Percentiles rank a stretch among this genome's conserved stretches.
Evolutionary conservation across 1,140 invertebrate species (phyloP).

Genomic region (Anastatus disparis): DNA sequence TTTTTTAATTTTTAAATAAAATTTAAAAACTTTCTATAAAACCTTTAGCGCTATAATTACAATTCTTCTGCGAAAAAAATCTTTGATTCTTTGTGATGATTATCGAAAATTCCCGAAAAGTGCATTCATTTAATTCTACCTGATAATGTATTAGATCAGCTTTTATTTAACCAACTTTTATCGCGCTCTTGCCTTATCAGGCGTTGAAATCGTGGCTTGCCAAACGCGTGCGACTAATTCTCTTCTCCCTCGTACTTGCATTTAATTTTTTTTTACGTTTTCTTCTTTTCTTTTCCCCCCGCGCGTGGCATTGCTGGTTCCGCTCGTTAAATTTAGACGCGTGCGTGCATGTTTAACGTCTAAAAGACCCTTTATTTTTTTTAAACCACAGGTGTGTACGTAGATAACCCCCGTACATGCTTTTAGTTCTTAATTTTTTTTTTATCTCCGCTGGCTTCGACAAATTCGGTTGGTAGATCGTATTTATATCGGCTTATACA

Average conservation of each 20-base stretch:
- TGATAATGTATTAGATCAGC: neutral
- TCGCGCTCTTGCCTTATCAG: neutral
- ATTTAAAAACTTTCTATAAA: too few relatives aligned
- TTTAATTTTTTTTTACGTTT: neutral
- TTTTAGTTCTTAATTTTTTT: neutral
- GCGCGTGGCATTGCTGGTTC: neutral
- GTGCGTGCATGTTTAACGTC: neutral
- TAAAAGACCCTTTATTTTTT: neutral
- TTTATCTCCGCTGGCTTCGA: neutral
- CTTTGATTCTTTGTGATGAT: too few relatives aligned
- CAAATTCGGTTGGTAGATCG: neutral
- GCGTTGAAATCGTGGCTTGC: neutral
- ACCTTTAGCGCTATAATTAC: too few relatives aligned
- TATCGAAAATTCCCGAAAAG: neutral
- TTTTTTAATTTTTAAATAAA: too few relatives aligned
- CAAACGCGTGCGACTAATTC: neutral
- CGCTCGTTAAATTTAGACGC: neutral
- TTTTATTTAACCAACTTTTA: neutral
- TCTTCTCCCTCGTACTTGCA: neutral
- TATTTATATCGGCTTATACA: constrained; percentile 10
- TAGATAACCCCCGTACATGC: neutral
- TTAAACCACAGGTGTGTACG: neutral
- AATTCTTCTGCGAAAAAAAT: too few relatives aligned
- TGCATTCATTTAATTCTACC: neutral
- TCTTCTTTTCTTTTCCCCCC: neutral